Percentiles rank a stretch among this genome's conserved stretches.
phyloP scores from a whole-genome alignment of 2,113 vertebrate species.

The Entomyzon cyanotis region DNA sequence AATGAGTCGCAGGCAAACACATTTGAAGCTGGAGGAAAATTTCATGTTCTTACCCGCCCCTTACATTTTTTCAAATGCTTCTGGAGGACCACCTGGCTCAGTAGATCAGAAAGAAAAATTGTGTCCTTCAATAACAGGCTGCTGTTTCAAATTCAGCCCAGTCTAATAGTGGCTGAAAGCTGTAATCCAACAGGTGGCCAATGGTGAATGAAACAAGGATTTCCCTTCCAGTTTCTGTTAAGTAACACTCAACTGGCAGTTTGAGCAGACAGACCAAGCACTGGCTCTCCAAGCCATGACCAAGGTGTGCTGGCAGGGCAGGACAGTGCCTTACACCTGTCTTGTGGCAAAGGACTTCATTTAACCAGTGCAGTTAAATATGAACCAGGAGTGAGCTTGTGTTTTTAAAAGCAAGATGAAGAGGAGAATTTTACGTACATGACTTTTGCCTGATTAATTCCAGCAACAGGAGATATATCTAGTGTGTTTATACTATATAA shows the following conservation, averaged over 20 bases:
- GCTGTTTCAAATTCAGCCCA: background rate
- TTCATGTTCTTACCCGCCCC: background rate
- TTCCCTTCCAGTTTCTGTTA: constrained; percentile 9
- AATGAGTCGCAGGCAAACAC: rapidly evolving
- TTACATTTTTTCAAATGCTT: background rate
- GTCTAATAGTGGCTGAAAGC: background rate
- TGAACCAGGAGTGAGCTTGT: background rate
- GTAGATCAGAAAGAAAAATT: background rate
- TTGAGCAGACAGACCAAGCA: background rate
- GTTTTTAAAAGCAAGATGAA: background rate
- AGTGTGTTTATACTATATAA: background rate
- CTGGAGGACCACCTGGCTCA: background rate
- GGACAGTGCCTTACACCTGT: background rate
- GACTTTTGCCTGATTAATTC: background rate
- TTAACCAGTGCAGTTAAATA: background rate
- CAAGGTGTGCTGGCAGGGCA: background rate
- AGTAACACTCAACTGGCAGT: background rate
- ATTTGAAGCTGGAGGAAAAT: background rate
- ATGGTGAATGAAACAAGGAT: background rate
- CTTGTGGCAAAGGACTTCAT: background rate
- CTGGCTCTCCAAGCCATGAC: background rate
- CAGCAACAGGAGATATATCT: background rate
- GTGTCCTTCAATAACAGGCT: background rate
- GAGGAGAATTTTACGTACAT: background rate
- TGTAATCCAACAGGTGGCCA: background rate